phyloP scores from a whole-genome alignment of 37 sponge, comb jelly and placozoan genomes.

The Spongilla lacustris region DNA sequence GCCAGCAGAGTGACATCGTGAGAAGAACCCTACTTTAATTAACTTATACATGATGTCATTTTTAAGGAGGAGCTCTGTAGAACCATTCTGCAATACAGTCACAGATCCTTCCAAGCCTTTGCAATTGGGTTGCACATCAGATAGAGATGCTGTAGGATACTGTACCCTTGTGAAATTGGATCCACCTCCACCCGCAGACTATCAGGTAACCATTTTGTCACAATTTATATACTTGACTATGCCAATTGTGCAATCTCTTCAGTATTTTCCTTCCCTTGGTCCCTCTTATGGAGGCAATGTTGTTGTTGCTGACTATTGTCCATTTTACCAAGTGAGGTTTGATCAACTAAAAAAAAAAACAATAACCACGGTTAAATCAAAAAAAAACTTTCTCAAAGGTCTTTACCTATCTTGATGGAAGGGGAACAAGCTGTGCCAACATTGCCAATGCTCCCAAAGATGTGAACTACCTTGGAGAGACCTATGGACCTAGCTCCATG shows the following conservation, averaged over 20 bases:
- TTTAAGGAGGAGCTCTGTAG: not conserved
- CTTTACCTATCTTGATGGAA: constrained; percentile 1
- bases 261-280: constrained; percentile 39
- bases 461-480: constrained; percentile 34
- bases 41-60: not conserved
- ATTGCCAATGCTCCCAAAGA: not conserved
- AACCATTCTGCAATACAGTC: constrained; percentile 37
- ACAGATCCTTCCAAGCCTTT: not conserved
- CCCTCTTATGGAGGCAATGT: constrained; percentile 47
- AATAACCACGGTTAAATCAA: no score
- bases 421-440: constrained; percentile 18
- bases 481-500: constrained; percentile 39
- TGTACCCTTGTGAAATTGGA: constrained; percentile 27
- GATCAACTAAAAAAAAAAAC: no score
- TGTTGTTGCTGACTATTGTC: constrained; percentile 63
- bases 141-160: constrained; percentile 27
- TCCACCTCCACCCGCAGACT: not conserved
- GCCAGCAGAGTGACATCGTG: not conserved
- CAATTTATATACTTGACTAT: not conserved
- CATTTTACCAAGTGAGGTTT: constrained; percentile 51
- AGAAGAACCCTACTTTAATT: not conserved
- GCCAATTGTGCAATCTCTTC: not conserved
- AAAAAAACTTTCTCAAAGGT: no score
- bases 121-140: constrained; percentile 45
- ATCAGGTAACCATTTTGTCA: not conserved